Conservation (phyloP, 2,888 invertebrate genomes). For the Caradrina kadenii region DNA sequence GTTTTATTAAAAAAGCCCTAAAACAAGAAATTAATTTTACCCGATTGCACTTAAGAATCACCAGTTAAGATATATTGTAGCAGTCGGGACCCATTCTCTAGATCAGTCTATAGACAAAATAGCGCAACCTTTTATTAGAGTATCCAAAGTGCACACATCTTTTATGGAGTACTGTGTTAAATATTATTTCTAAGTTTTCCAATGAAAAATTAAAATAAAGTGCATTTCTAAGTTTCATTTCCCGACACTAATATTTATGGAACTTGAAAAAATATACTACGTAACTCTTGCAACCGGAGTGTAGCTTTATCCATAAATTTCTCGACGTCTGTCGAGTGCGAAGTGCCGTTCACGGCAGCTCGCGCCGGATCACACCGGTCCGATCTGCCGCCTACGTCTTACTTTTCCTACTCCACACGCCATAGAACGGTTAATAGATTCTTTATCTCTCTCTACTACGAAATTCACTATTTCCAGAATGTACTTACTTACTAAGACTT, state of each 20-base stretch:
- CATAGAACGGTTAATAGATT: slow-evolving; percentile 11
- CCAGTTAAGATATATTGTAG: too few relatives aligned
- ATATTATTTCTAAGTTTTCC: neutral
- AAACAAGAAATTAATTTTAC: too few relatives aligned
- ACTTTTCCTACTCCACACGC: slow-evolving; percentile 36
- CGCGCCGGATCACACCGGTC: slow-evolving; percentile 49
- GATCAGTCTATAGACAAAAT: too few relatives aligned
- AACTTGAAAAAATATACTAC: neutral
- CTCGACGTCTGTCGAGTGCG: slow-evolving; percentile 18
- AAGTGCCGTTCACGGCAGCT: slow-evolving; percentile 8
- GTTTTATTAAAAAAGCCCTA: too few relatives aligned
- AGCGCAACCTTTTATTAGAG: too few relatives aligned
- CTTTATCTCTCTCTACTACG: slow-evolving; percentile 38
- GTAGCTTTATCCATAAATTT: neutral
- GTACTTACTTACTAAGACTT: too few relatives aligned
- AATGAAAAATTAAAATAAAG: neutral
- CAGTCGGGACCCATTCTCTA: too few relatives aligned
- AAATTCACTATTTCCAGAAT: slow-evolving; percentile 7
- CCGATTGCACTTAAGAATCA: too few relatives aligned
- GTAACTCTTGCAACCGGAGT: neutral
- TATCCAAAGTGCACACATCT: too few relatives aligned
- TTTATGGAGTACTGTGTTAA: too few relatives aligned
- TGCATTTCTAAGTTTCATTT: neutral
- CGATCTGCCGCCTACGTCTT: slow-evolving; percentile 17
- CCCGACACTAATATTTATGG: neutral